Evolutionary conservation across 2,113 vertebrate species (phyloP).

Genomic region (Panurus biarmicus): DNA sequence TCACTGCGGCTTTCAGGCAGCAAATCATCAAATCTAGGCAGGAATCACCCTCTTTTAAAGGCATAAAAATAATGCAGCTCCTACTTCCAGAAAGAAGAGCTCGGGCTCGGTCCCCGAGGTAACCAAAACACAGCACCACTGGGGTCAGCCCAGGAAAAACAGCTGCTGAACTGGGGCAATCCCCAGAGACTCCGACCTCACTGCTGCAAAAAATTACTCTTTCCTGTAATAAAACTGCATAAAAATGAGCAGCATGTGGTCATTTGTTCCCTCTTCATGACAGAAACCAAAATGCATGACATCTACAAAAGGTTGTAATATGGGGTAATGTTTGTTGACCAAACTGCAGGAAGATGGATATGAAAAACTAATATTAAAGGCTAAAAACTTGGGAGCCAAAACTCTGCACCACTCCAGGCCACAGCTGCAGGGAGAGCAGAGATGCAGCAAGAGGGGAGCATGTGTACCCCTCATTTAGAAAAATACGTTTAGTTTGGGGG

Average conservation of each 20-base stretch:
- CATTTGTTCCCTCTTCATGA: not conserved
- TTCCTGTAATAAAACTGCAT: not conserved
- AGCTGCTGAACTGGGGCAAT: not conserved
- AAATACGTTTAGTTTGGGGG: not conserved
- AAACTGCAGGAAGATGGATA: not conserved
- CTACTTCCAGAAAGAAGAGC: not conserved
- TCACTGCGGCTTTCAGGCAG: not conserved
- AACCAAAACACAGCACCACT: not conserved
- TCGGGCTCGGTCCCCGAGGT: not conserved
- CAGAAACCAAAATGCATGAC: not conserved
- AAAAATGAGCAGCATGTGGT: not conserved
- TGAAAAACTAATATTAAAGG: not conserved
- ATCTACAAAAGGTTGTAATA: rapidly evolving
- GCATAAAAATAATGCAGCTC: not conserved
- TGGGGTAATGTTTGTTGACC: not conserved
- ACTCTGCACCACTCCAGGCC: rapidly evolving
- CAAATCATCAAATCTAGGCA: not conserved
- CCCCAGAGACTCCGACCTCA: not conserved
- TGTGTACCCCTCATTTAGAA: not conserved
- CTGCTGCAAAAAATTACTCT: not conserved
- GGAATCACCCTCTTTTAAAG: not conserved
- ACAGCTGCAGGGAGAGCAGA: not conserved
- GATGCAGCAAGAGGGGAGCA: not conserved
- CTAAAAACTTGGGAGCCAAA: not conserved
- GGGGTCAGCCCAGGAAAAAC: not conserved